Evolutionary conservation across 2,888 invertebrate species (phyloP), one percentile per base, ranked within the genome.

Genomic region (Capitulum mitella): DNA sequence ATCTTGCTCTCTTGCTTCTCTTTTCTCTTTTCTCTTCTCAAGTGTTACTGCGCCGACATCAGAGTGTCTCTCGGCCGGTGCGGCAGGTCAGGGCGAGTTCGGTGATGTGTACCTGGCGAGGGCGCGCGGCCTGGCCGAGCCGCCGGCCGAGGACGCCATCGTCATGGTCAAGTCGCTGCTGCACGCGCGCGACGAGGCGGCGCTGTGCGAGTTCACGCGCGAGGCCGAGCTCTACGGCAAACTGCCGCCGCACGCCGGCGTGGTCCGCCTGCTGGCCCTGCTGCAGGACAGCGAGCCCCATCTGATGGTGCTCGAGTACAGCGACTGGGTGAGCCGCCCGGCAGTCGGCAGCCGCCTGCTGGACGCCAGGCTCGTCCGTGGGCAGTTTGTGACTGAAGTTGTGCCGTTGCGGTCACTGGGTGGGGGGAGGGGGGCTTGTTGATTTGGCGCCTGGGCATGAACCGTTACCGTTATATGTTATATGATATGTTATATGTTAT

Each of bases 71-170:
- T n/a, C n/a, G n/a, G 16, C 32, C 61, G n/a, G 5, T 58, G n/a
- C 64, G 34, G 29, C 82, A 91, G 93, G 96, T 32, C 92, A 95
- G 40, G 96, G 97, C 0, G 93, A 95, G 83, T 97, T 95, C 84
- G 97, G 97, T 0, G 97, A 97, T 83, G 92, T 97, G 0, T 91
- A 93, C 83, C 87, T 95, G 61, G 95, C 93, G 14, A 77, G 94
- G 89, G 84, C 84, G 74, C 81, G 82, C 12, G 85, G 80, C 14
- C 78, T 76, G 46, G 79, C 78, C 37, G 76, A 40, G 34, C 78
- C 80, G 8, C 76, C 79, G n/a, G 83, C 84, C 78, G 81, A 80
- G 14, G 85, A 85, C 78, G 83, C 84, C 37, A 85, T 88, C 40
- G 91, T 92, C 5, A 87, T 95, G 85, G 91, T 94, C 0, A 95